Evolutionary conservation across 2,113 vertebrate genomes (phyloP).

Genomic region (Mystacornis crossleyi): DNA sequence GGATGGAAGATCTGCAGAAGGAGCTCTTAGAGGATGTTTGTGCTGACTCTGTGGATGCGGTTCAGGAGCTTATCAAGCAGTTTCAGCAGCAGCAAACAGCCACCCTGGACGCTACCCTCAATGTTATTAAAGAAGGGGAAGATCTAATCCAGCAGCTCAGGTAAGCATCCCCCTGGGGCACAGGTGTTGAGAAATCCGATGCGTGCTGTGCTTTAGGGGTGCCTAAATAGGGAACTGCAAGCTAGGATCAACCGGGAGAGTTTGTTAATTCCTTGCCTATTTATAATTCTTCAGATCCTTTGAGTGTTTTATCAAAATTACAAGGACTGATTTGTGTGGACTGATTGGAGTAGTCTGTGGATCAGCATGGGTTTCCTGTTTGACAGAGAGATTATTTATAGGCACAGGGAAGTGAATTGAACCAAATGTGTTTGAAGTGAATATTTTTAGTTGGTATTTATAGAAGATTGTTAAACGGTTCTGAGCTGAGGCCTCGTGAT

Average conservation of each 20-base stretch:
- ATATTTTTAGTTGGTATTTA: constrained; percentile 42
- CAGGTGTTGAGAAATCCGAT: constrained; percentile 12
- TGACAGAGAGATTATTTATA: constrained; percentile 31
- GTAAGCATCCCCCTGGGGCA: constrained; percentile 74
- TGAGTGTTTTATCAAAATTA: constrained; percentile 10
- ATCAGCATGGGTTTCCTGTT: constrained; percentile 9
- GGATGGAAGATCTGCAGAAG: constrained; percentile 99
- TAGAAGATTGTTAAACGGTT: constrained; percentile 16
- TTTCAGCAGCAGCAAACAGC: constrained; percentile 98
- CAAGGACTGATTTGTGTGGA: constrained; percentile 36
- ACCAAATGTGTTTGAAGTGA: constrained; percentile 35
- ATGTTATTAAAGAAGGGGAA: constrained; percentile 98
- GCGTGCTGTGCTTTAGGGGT: not conserved
- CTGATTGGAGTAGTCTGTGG: constrained; percentile 13
- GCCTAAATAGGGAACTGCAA: not conserved
- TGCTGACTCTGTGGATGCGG: constrained; percentile 93
- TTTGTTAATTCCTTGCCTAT: not conserved
- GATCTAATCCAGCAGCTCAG: constrained; percentile 98
- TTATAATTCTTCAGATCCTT: not conserved
- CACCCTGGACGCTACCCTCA: constrained; percentile 93
- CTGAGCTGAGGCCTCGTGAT: not conserved
- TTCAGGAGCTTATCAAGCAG: constrained; percentile 97
- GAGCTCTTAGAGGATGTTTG: constrained; percentile 95
- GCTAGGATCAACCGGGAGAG: not conserved
- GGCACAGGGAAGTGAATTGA: not conserved